A percentile compares a stretch with the other conserved stretches of the same genome.
These are phyloP conservation scores for Mesoclemmys tuberculata DNA, from an alignment of 2,113 vertebrate species.

Conservation along the genomic window DNA sequence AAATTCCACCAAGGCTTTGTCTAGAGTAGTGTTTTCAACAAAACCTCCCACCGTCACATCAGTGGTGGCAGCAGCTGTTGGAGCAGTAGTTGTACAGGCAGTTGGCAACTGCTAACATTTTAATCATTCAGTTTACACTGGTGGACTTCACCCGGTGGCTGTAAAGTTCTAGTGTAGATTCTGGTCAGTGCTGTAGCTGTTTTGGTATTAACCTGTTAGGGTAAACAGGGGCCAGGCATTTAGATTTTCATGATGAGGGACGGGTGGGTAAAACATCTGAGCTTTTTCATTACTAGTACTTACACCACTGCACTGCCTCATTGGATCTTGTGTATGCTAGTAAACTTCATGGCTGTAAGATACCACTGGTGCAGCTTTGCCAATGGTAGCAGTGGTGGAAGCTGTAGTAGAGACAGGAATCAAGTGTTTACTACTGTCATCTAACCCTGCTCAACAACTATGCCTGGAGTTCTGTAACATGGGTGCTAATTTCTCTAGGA, in stretches of 20 bases:
- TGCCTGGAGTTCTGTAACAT: background rate
- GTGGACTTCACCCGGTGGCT: background rate
- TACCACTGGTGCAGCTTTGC: background rate
- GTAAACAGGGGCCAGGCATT: rapidly evolving
- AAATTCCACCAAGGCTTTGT: background rate
- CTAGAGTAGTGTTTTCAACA: background rate
- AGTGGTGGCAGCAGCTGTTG: background rate
- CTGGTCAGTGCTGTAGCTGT: background rate
- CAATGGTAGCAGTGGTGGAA: background rate
- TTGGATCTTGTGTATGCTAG: background rate
- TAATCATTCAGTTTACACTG: rapidly evolving
- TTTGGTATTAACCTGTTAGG: background rate
- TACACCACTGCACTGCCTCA: background rate
- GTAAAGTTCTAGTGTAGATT: background rate
- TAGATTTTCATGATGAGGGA: background rate
- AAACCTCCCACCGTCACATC: background rate
- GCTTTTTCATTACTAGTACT: background rate
- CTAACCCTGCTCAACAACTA: background rate
- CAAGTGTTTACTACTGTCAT: rapidly evolving
- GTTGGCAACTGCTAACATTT: background rate
- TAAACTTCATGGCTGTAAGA: background rate
- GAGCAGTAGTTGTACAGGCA: background rate
- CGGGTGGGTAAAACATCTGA: background rate
- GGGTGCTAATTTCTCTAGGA: background rate
- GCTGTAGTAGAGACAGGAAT: background rate